These are phyloP conservation scores for Chiloscyllium plagiosum DNA, from an alignment of 2,113 vertebrate species.

Conservation along the genomic window DNA sequence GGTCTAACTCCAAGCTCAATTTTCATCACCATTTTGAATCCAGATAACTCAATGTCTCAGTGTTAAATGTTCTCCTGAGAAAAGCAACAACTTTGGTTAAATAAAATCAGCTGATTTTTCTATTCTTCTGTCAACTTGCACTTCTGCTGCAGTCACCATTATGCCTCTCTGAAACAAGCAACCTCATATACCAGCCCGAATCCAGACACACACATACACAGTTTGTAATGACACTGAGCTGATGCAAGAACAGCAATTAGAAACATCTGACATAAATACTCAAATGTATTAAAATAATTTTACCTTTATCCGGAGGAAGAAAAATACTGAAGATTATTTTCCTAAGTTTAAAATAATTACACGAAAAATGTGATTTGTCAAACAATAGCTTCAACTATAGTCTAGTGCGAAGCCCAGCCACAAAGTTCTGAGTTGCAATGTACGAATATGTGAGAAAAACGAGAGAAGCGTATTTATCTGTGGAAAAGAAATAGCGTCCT, in stretches of 20 bases:
- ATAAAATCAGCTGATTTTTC: background rate
- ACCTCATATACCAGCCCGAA: background rate
- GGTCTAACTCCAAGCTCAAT: background rate
- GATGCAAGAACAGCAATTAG: background rate
- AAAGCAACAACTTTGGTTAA: background rate
- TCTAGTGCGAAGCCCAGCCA: background rate
- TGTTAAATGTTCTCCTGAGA: background rate
- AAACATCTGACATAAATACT: background rate
- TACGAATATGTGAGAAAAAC: background rate
- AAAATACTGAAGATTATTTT: background rate
- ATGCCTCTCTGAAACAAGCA: background rate
- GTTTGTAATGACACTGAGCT: background rate
- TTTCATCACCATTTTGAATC: background rate
- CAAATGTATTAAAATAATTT: background rate
- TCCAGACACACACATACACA: background rate
- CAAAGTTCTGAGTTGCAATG: background rate
- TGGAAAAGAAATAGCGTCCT: background rate
- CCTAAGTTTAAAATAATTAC: background rate
- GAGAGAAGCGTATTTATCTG: background rate
- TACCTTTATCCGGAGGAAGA: background rate
- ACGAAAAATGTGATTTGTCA: background rate
- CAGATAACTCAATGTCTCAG: background rate
- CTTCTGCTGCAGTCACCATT: background rate
- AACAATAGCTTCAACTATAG: background rate
- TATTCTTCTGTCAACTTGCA: background rate